Conservation (phyloP, 2,113 vertebrate genomes). For the Dascyllus trimaculatus region DNA sequence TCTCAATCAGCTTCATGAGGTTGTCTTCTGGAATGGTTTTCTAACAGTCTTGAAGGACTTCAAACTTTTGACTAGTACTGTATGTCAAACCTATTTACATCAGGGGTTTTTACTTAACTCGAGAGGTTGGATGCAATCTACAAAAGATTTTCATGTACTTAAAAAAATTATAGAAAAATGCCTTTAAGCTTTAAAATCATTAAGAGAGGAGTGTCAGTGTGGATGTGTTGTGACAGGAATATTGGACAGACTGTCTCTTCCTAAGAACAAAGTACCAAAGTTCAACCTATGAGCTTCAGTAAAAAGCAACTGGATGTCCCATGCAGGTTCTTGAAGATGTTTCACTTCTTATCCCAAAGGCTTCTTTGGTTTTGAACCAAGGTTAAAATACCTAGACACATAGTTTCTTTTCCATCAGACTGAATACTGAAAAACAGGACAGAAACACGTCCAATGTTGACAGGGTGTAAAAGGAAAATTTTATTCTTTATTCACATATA, state of each 20-base stretch:
- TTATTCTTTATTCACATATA: background rate
- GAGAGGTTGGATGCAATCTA: background rate
- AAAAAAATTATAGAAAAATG: background rate
- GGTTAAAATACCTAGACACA: background rate
- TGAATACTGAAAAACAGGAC: background rate
- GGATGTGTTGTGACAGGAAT: constrained; percentile 25
- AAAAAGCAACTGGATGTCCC: no score
- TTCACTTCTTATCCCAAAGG: no score
- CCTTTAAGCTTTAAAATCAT: constrained; percentile 10
- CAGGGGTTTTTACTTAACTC: background rate
- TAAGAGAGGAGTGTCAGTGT: constrained; percentile 30
- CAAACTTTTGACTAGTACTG: no score
- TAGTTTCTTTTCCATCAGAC: background rate
- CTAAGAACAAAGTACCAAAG: background rate
- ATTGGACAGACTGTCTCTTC: background rate
- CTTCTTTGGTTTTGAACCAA: background rate
- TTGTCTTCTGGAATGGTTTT: no score
- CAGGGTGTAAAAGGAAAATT: background rate
- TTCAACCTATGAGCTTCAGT: no score
- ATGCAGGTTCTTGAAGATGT: no score
- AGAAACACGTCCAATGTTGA: background rate
- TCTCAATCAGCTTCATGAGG: no score
- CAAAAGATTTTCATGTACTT: background rate
- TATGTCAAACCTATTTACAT: background rate
- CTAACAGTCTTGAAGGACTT: no score